Base-by-base conservation (phyloP, 2,797 vertebrate species). In the Gallinago nigripennis region DNA sequence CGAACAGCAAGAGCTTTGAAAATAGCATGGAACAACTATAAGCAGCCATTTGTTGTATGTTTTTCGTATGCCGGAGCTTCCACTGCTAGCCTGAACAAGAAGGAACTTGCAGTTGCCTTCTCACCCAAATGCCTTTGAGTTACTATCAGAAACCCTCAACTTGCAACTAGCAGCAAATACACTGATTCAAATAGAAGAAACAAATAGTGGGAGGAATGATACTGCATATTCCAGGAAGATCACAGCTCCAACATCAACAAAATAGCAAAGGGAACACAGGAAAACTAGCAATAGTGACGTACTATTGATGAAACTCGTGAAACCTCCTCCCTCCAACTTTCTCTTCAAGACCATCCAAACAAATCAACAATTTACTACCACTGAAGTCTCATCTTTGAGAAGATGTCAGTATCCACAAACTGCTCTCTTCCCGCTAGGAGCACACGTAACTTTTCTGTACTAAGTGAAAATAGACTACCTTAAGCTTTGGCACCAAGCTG, bases 71-170 rank as follows among this genome's bases (percentile, higher is more conserved):
- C 60, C 79, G 69, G 23, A 94, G 41, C 46, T 90, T 91, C 80
- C 66, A 81, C 71, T 60, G 68, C 86, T 46, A 81, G 94, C 37
- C 73, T 63, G 66, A 82, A 88, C 97, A 97, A 94, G 96, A 94
- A 76, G 27, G 17, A 92, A 96, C 95, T 82, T 58, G 93, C 39
- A 78, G 45, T 31, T 92, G 88, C 88, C 90, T 94, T 88, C 83
- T 96, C 91, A 92, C 87, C 89, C 83, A 96, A 86, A 96, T 96
- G 92, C 92, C 95, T 94, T 61, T 77, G 70, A 76, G 92, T 91
- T 53, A 69, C 81, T 71, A 58, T 30, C 86, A 89, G 90, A 73
- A 92, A 92, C 54, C 65, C 58, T 89, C 92, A 86, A 3, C 57
- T 60, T 72, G 45, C 78, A 91, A 71, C 76, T 48, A 56, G 73